These are phyloP conservation scores for Drosophila peninsularis DNA, from an alignment of 2,888 invertebrate genomes.

Conservation along the genomic window DNA sequence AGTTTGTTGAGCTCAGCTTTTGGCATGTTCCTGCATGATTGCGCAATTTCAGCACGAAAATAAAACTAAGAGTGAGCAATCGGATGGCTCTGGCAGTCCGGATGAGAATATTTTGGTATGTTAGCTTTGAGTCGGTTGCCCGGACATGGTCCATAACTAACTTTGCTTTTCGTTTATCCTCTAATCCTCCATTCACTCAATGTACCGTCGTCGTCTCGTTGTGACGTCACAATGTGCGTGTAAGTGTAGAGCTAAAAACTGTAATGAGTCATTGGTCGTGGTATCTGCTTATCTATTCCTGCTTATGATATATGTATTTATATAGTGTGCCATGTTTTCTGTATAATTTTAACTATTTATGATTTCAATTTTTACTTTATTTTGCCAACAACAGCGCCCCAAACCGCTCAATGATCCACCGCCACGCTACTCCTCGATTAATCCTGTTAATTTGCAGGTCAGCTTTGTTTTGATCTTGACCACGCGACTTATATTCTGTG, in stretches of 20 bases:
- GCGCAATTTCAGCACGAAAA: conserved; percentile 86
- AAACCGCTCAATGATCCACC: conserved; percentile 82
- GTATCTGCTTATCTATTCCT: conserved; percentile 27
- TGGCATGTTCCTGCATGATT: conserved; percentile 66
- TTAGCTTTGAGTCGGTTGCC: conserved; percentile 44
- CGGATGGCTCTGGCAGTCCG: conserved; percentile 89
- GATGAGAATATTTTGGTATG: conserved; percentile 90
- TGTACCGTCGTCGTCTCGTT: conserved; percentile 26
- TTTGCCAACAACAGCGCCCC: conserved; percentile 69
- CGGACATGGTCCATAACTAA: conserved; percentile 51
- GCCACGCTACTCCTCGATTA: conserved; percentile 84
- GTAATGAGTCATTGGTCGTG: conserved; percentile 52
- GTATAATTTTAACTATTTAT: conserved; percentile 33
- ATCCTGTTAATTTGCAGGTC: conserved; percentile 84
- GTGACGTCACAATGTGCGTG: conserved; percentile 58
- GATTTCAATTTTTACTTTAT: conserved; percentile 43
- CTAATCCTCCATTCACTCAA: neutral
- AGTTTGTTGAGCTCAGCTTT: conserved; percentile 29
- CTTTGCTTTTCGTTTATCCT: conserved; percentile 52
- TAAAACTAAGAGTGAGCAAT: conserved; percentile 84
- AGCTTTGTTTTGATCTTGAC: conserved; percentile 43
- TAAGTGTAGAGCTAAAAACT: conserved; percentile 55
- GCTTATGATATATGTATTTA: conserved; percentile 6
- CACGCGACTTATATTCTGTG: conserved; percentile 23
- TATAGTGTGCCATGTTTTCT: neutral